Base-by-base conservation (phyloP, 2,888 invertebrate genomes). In the Dyspetes luteomarginatus region DNA sequence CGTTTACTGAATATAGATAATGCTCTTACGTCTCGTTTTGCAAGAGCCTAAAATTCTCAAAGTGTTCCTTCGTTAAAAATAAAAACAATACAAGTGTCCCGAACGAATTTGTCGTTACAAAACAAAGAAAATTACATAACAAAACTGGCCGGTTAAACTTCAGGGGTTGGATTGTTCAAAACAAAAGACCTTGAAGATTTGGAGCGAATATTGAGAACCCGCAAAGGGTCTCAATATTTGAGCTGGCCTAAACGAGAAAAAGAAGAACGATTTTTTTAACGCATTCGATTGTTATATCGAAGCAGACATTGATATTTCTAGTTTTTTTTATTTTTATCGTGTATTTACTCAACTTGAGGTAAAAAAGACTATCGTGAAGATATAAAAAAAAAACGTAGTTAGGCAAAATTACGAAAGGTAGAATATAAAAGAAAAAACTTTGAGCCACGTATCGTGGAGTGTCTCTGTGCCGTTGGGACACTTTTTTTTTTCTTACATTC, bases 221-320 rank as follows among this genome's bases (percentile, higher is more conserved):
- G 81, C 68, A 69, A 81, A 81, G 81, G 81, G 81, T 81, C 81
- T 81, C 81, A 81, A 81, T 81, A 81, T 81, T 73, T 65, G 74
- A 58, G 81, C 74, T 78, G 69, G 7, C 60, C 67, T 19, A 22
- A 58, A 62, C 3, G 24, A 56, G 19, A 68, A 41, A 22, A 48
- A 22, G 15, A 41, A 5, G 5, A 17, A 15, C n/a, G 45, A 5
- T 45, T 4, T 3, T 45, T 12, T n/a, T 45, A 45, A 3, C 45
- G 45, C 15, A 0, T 52, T 52, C 4, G n/a, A 5, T 48, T 48
- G 5, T 1, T 15, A 17, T 22, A 48, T n/a, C 48, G 19, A 15
- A 48, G 2, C 5, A 48, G 3, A 1, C 5, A 4, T 17, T 7
- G 15, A n/a, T 17, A 17, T 17, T 41, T 26, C n/a, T 4, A 22